Percentiles rank a stretch among this genome's conserved stretches.
phyloP scores from a whole-genome alignment of 1,140 invertebrate genomes.

The Hylaeus anthracinus region DNA sequence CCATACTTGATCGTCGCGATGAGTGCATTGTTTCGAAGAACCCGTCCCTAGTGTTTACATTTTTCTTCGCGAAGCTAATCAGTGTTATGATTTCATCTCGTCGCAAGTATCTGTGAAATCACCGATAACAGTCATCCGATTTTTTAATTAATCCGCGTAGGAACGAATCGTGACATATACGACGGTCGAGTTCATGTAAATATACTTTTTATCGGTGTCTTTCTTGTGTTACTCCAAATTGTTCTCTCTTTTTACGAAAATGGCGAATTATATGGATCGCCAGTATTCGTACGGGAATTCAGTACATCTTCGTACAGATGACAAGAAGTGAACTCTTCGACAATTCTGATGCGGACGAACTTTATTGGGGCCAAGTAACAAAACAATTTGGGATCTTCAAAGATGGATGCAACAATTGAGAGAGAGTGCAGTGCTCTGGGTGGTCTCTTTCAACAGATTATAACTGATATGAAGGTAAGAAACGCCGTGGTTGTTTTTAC shows the following conservation, averaged over 20 bases:
- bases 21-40: slow-evolving; percentile 11
- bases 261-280: slow-evolving; percentile 37
- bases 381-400: slow-evolving; percentile 43
- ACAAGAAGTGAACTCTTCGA: slow-evolving; percentile 48
- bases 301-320: slow-evolving; percentile 11
- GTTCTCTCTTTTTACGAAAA: slow-evolving; percentile 37
- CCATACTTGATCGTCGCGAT: slow-evolving; percentile 30
- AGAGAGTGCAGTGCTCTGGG: slow-evolving; percentile 90
- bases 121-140: not conserved
- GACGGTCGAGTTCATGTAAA: not conserved
- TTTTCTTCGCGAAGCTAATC: slow-evolving; percentile 1
- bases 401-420: slow-evolving; percentile 87
- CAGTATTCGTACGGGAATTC: slow-evolving; percentile 27
- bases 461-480: slow-evolving; percentile 93
- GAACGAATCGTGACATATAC: not conserved
- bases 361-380: slow-evolving; percentile 38
- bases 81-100: slow-evolving; percentile 23
- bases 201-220: not conserved
- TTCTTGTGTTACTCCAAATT: not conserved
- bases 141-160: not conserved
- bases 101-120: not conserved
- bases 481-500: not conserved
- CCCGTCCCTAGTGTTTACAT: slow-evolving; percentile 42
- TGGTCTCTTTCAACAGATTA: slow-evolving; percentile 91
- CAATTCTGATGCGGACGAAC: slow-evolving; percentile 15